Evolutionary conservation across 2,888 invertebrate genomes (phyloP).

Genomic region (Timandra comae): DNA sequence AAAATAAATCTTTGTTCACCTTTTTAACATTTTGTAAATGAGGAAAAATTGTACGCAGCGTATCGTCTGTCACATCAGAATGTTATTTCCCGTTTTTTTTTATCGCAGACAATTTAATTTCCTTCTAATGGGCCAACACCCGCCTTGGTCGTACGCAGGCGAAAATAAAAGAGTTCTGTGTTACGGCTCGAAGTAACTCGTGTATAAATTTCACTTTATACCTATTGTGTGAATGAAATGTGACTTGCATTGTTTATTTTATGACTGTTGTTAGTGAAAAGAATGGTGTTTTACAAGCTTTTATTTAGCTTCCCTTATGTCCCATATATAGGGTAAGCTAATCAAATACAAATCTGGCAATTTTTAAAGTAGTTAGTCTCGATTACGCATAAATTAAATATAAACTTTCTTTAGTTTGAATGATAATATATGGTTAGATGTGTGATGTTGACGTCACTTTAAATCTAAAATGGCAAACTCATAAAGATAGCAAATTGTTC

Average conservation of each 20-base stretch:
- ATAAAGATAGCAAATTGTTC: too few species aligned
- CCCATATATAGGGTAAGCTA: slow-evolving; percentile 4
- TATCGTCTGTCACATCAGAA: slow-evolving; percentile 46
- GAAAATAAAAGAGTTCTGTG: slow-evolving; percentile 28
- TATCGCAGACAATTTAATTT: slow-evolving; percentile 53
- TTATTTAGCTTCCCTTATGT: too few species aligned
- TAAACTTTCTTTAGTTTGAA: too few species aligned
- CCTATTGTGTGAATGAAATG: not conserved
- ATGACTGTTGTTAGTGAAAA: too few species aligned
- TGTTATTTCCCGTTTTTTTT: slow-evolving; percentile 39
- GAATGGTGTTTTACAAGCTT: too few species aligned
- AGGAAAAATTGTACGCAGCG: slow-evolving; percentile 34
- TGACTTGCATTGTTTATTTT: too few species aligned
- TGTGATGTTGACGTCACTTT: too few species aligned
- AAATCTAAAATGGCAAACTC: too few species aligned
- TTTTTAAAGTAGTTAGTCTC: too few species aligned
- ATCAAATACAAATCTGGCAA: too few species aligned
- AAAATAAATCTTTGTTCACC: slow-evolving; percentile 19
- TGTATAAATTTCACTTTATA: slow-evolving; percentile 1
- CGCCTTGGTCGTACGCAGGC: slow-evolving; percentile 21
- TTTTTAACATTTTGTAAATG: slow-evolving; percentile 27
- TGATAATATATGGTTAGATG: too few species aligned
- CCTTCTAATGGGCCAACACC: slow-evolving; percentile 28
- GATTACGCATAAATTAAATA: too few species aligned
- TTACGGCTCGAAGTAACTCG: slow-evolving; percentile 6